These are phyloP conservation scores for Platycheirus rosarum DNA, from an alignment of 2,888 invertebrate genomes.

Conservation along the genomic window DNA sequence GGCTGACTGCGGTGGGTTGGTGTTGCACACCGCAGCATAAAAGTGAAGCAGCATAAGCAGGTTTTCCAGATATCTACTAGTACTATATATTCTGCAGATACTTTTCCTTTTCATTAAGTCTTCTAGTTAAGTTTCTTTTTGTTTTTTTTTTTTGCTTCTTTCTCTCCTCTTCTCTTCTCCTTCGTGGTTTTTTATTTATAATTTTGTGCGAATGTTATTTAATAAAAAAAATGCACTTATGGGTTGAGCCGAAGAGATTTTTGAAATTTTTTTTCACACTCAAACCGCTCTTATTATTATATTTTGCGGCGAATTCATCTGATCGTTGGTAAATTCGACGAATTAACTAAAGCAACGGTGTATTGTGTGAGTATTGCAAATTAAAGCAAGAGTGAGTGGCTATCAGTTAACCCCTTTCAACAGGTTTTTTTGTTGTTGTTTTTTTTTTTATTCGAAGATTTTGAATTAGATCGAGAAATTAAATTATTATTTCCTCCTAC, in stretches of 20 bases:
- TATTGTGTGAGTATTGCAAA: slow-evolving; percentile 6
- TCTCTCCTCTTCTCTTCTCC: slow-evolving; percentile 1
- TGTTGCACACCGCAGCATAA: slow-evolving; percentile 67
- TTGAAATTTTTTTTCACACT: slow-evolving; percentile 16
- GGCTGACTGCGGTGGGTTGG: slow-evolving; percentile 27
- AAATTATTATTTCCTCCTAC: slow-evolving; percentile 30
- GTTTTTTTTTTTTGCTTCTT: slow-evolving; percentile 4
- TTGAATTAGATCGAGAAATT: slow-evolving; percentile 63
- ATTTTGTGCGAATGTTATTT: slow-evolving; percentile 34
- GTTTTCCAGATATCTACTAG: no score
- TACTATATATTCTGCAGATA: not conserved
- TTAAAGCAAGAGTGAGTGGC: slow-evolving; percentile 40
- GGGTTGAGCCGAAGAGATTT: slow-evolving; percentile 29
- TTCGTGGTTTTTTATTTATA: slow-evolving; percentile 24
- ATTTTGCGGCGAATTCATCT: slow-evolving; percentile 46
- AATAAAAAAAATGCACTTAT: slow-evolving; percentile 38
- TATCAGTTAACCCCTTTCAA: slow-evolving; percentile 68
- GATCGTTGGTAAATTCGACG: slow-evolving; percentile 28
- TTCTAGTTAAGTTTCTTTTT: slow-evolving; percentile 15
- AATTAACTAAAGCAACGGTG: slow-evolving; percentile 18
- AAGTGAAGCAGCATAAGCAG: slow-evolving; percentile 63
- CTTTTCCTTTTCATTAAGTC: slow-evolving; percentile 70
- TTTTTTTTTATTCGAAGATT: slow-evolving; percentile 22
- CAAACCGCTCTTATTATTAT: slow-evolving; percentile 21
- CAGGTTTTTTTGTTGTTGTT: slow-evolving; percentile 46